Conservation (phyloP, 2,888 invertebrate species). For the Tricholauxania praeusta region DNA sequence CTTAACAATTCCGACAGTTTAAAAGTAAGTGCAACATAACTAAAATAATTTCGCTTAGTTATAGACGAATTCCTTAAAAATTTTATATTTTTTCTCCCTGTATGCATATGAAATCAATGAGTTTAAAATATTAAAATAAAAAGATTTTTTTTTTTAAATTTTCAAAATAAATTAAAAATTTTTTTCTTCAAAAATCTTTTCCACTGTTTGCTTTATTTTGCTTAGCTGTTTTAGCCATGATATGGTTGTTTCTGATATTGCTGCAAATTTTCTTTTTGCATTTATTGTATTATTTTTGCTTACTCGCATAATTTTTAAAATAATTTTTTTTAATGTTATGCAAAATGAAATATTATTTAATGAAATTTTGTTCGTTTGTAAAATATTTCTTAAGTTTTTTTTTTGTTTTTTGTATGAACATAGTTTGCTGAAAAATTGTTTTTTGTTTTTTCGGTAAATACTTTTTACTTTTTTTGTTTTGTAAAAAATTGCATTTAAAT, state of each 20-base stretch:
- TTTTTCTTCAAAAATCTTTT: not conserved
- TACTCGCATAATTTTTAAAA: constrained; percentile 26
- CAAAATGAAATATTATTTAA: not conserved
- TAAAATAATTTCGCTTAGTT: not conserved
- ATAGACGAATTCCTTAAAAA: not conserved
- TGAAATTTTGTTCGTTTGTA: constrained; percentile 25
- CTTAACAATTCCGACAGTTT: too few species aligned
- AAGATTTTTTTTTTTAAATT: not conserved
- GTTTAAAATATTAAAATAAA: too few species aligned
- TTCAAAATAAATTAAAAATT: constrained; percentile 18
- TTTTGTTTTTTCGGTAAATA: not conserved
- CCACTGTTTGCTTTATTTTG: constrained; percentile 2
- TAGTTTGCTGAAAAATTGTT: not conserved
- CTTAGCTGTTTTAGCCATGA: constrained; percentile 41
- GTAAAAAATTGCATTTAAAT: constrained; percentile 28
- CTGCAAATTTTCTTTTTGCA: constrained; percentile 42
- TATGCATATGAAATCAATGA: constrained; percentile 5
- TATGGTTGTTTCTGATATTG: constrained; percentile 53
- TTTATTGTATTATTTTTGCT: constrained; percentile 38
- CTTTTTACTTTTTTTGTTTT: not conserved
- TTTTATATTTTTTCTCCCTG: constrained; percentile 28
- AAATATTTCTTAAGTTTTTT: not conserved
- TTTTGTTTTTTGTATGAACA: constrained; percentile 3
- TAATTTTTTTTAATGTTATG: constrained; percentile 10
- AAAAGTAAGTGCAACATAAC: too few species aligned